Conservation (phyloP, 2,797 vertebrate genomes). For the Takifugu rubripes region DNA sequence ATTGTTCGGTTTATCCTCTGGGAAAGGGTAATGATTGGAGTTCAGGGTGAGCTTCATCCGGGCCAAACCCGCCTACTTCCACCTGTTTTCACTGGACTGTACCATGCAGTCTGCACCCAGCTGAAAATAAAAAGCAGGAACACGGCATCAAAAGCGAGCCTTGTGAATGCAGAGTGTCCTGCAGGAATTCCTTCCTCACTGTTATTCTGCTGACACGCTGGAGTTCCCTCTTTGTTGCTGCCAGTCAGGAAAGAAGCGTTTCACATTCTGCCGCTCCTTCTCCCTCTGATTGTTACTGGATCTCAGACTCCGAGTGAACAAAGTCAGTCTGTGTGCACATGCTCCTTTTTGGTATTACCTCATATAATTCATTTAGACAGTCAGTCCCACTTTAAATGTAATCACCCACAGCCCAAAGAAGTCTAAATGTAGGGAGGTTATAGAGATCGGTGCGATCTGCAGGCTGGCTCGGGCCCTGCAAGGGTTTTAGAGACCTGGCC, state of each 20-base stretch:
- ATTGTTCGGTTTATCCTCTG: no score
- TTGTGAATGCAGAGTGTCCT: background rate
- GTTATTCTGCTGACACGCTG: constrained; percentile 7
- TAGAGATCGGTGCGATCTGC: constrained; percentile 35
- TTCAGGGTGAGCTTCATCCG: no score
- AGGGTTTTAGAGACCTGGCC: constrained; percentile 1
- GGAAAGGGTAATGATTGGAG: no score
- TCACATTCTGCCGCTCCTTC: constrained; percentile 18
- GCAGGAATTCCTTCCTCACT: constrained; percentile 23
- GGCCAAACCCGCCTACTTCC: no score
- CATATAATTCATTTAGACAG: constrained; percentile 43
- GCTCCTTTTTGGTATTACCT: constrained; percentile 32
- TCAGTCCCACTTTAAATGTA: constrained; percentile 48
- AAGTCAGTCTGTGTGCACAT: constrained; percentile 5
- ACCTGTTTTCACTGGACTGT: no score
- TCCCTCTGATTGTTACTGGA: constrained; percentile 26
- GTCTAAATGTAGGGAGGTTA: constrained; percentile 26
- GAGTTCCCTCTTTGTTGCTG: constrained; percentile 27
- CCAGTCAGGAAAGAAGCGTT: constrained; percentile 24
- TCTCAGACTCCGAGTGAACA: constrained; percentile 30
- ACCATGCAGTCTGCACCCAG: no score
- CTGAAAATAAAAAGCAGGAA: no score
- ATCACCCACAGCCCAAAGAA: constrained; percentile 30
- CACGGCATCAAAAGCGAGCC: no score
- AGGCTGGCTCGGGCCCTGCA: constrained; percentile 17